phyloP scores from a whole-genome alignment of 2,113 vertebrate genomes.

The Cynoglossus semilaevis region DNA sequence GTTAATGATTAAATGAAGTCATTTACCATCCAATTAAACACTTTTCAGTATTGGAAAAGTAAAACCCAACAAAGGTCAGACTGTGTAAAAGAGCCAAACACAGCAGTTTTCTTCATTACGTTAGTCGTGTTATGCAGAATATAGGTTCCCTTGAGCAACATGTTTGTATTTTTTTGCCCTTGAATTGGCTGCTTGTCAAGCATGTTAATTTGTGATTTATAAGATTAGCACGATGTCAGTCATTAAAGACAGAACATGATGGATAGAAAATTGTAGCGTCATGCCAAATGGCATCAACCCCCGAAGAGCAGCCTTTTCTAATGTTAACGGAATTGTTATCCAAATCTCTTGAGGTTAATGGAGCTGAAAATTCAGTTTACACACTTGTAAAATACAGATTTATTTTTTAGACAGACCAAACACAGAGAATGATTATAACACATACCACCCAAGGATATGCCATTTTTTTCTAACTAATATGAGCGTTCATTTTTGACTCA shows the following conservation, averaged over 20 bases:
- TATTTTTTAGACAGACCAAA: too few relatives aligned
- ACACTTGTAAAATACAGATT: too few relatives aligned
- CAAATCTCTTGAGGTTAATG: conserved; percentile 11
- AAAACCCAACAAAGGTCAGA: conserved; percentile 24
- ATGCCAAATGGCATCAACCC: conserved; percentile 43
- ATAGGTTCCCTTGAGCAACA: neutral
- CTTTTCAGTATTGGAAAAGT: conserved; percentile 21
- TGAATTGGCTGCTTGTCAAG: conserved; percentile 25
- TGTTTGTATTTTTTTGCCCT: conserved; percentile 8
- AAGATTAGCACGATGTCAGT: conserved; percentile 43
- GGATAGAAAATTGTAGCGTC: conserved; percentile 24
- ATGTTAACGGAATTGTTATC: conserved; percentile 16
- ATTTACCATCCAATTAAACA: conserved; percentile 21
- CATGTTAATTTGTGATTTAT: conserved; percentile 42
- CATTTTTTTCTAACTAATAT: too few relatives aligned
- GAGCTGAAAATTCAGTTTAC: conserved; percentile 4
- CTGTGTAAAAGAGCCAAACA: neutral
- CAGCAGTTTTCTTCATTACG: conserved; percentile 7
- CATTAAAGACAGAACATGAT: conserved; percentile 35
- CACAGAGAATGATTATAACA: too few relatives aligned
- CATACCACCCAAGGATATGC: too few relatives aligned
- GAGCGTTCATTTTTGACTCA: too few relatives aligned
- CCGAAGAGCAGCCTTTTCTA: conserved; percentile 21
- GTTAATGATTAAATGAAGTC: conserved; percentile 21
- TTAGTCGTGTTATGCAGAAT: conserved; percentile 7